Conservation (phyloP, 1,140 invertebrate genomes). For the Pseudomyrmex cubaensis region DNA sequence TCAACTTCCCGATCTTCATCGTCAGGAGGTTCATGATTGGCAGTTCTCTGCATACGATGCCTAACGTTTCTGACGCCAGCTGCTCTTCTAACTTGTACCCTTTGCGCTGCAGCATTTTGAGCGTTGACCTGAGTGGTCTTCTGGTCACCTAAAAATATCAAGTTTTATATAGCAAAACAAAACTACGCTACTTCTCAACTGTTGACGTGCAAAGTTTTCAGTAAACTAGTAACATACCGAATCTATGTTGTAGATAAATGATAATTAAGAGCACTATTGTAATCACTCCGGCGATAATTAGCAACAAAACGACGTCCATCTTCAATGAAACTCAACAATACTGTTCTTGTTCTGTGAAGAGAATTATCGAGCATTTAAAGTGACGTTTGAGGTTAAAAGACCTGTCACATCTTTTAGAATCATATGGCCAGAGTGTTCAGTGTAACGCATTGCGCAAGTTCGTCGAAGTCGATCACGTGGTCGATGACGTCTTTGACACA, state of each 20-base stretch:
- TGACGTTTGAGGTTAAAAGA: too few relatives aligned
- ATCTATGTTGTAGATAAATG: slow-evolving; percentile 76
- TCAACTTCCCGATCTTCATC: slow-evolving; percentile 82
- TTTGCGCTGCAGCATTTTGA: slow-evolving; percentile 68
- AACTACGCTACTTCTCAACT: slow-evolving; percentile 14
- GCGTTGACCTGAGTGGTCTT: slow-evolving; percentile 67
- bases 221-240: slow-evolving; percentile 65
- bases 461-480: too few relatives aligned
- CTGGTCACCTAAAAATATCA: slow-evolving; percentile 39
- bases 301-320: slow-evolving; percentile 85
- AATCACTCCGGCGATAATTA: slow-evolving; percentile 82
- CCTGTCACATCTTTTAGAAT: too few relatives aligned
- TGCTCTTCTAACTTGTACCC: slow-evolving; percentile 76
- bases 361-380: too few relatives aligned
- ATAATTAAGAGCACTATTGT: slow-evolving; percentile 80
- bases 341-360: too few relatives aligned
- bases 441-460: too few relatives aligned
- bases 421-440: too few relatives aligned
- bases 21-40: slow-evolving; percentile 77
- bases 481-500: too few relatives aligned
- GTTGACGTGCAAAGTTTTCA: neutral
- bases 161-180: neutral
- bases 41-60: slow-evolving; percentile 75
- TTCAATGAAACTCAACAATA: neutral
- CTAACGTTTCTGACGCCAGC: slow-evolving; percentile 78